These are phyloP conservation scores for Pterocles orientalis DNA, from an alignment of 2,113 vertebrate species.

Conservation along the genomic window DNA sequence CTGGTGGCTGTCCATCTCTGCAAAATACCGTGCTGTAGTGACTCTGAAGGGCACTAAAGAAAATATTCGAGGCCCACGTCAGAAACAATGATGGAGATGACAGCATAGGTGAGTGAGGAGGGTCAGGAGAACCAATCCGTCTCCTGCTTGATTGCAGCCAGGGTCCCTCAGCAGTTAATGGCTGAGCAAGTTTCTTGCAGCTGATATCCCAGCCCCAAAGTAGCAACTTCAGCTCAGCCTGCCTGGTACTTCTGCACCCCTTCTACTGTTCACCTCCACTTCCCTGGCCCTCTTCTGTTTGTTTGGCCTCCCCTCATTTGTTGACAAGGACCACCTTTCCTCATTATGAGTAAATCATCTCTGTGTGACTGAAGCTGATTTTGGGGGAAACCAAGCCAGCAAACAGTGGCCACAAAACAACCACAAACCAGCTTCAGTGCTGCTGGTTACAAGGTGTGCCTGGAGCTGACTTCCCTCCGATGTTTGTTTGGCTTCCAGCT, in stretches of 20 bases:
- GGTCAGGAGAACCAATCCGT: not conserved
- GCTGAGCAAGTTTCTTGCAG: not conserved
- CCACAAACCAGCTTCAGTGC: no score
- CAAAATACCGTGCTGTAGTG: not conserved
- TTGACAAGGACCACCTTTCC: not conserved
- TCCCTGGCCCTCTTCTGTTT: not conserved
- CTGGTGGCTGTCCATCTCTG: not conserved
- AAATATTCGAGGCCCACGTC: not conserved
- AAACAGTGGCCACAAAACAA: not conserved
- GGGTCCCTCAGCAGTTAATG: not conserved
- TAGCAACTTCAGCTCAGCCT: not conserved
- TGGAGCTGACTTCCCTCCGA: accelerated
- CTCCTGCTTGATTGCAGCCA: not conserved
- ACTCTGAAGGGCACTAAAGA: not conserved
- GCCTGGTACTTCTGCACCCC: accelerated
- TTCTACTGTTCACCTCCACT: not conserved
- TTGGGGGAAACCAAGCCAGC: not conserved
- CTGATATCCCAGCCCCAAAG: not conserved
- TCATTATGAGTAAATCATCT: not conserved
- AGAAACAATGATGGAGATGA: not conserved
- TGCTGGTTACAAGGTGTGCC: not conserved
- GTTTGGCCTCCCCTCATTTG: not conserved
- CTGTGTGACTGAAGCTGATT: not conserved
- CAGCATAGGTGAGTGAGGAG: not conserved
- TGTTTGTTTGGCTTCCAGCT: not conserved